Base-by-base conservation (phyloP, 2,888 invertebrate genomes). In the Adela reaumurella region DNA sequence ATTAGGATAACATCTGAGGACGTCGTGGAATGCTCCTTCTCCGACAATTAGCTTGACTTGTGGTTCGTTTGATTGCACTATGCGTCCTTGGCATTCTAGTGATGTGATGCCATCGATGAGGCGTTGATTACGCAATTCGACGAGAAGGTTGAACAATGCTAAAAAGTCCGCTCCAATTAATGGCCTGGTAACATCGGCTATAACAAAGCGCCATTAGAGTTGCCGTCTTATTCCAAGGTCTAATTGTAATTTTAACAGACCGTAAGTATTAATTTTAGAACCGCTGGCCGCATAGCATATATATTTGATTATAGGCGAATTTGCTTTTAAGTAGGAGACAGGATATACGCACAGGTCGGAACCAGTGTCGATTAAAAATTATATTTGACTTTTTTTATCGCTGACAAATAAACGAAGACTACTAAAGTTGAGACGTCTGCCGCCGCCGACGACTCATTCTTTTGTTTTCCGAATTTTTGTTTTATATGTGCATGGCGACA, bases 161-260 rank as follows among this genome's bases (percentile, higher is more conserved):
- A 62, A 48, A 43, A 63, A 60, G 50, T 60, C 58, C 3, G 53
- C 59, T 2, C 58, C 57, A 19, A 62, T 59, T 16, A 62, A 61
- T 1, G 61, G 57, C 16, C 51, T 54, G 2, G 56, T 42, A 0
- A 60, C 56, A 35, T 61, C 58, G 0, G 59, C 61, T 6, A 63
- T 49, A 1, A 59, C 49, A 49, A 62, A 63, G 5, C 50, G 49
- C 59, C 59, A 62, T 1, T 46, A 43, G 24, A 58, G 58, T 2
- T 50, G 52, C 6, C 59, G 54, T 8, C 57, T 54, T 2, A 62
- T 48, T 3, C 59, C 58, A 6, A 63, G 46, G 19, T 59, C 56
- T 0, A 62, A 43, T 0, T 52, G 46, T 0, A 59, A 19, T 0
- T 47, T 45, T 0, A 49, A 46, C 2, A 20, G 48, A 1, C 59